These are phyloP conservation scores for Lepus americanus DNA, from an alignment of 2,113 vertebrate species.

Conservation along the genomic window DNA sequence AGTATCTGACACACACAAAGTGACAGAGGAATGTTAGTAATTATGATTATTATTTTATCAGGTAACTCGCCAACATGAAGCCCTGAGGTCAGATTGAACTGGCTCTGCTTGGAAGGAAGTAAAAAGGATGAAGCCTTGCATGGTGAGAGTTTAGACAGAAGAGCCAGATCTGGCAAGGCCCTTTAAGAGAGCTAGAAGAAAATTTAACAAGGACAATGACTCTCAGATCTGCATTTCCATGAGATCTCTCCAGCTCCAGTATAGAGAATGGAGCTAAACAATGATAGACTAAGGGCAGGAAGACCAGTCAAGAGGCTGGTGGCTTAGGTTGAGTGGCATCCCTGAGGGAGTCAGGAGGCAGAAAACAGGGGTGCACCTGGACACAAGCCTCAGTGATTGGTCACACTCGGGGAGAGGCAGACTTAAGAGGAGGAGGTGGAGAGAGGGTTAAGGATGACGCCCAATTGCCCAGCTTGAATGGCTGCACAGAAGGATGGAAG, in stretches of 20 bases:
- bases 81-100: background rate
- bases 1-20: background rate
- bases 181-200: background rate
- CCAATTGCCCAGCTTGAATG: background rate
- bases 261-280: background rate
- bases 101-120: background rate
- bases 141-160: background rate
- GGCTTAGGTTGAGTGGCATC: background rate
- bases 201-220: background rate
- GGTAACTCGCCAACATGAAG: background rate
- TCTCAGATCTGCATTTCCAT: background rate
- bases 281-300: background rate
- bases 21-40: background rate
- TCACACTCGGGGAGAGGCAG: background rate
- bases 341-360: background rate
- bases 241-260: background rate
- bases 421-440: background rate
- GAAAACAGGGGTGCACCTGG: background rate
- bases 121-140: background rate
- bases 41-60: background rate
- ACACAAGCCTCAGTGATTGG: accelerated
- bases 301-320: background rate
- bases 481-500: background rate
- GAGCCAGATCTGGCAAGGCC: background rate
- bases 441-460: background rate